Evolutionary conservation across 2,113 vertebrate species (phyloP).

Genomic region (Engystomops pustulosus): DNA sequence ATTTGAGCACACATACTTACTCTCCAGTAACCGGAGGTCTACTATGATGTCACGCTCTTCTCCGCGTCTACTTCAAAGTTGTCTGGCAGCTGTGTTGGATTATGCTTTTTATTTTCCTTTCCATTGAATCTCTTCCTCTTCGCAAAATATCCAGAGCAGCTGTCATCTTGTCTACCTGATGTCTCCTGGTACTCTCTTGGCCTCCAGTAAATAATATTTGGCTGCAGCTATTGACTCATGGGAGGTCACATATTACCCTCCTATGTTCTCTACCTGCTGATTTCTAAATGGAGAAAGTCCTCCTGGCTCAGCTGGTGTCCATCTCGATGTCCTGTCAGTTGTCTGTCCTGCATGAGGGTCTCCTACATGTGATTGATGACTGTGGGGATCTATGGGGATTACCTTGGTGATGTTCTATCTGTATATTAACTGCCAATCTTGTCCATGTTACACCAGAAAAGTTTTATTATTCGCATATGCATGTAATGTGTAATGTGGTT

Average conservation of each 20-base stretch:
- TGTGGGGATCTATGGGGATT: not conserved
- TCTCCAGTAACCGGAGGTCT: conserved; percentile 1
- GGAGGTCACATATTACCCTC: conserved; percentile 25
- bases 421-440: too few species aligned
- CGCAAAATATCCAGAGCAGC: conserved; percentile 13
- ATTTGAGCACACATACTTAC: not conserved
- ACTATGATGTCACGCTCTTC: conserved; percentile 15
- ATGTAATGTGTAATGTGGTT: too few species aligned
- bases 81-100: conserved; percentile 42
- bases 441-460: too few species aligned
- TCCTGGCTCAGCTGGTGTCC: not conserved
- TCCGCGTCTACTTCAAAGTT: conserved; percentile 11
- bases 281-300: not conserved
- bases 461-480: too few species aligned
- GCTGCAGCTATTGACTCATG: not conserved
- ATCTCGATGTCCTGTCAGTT: not conserved
- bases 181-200: not conserved
- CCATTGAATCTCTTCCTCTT: conserved; percentile 37
- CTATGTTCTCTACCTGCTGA: not conserved
- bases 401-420: not conserved
- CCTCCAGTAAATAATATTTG: conserved; percentile 21
- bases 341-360: not conserved
- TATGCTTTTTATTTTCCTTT: conserved; percentile 41
- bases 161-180: conserved; percentile 33
- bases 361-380: conserved; percentile 7